Evolutionary conservation across 2,888 invertebrate species (phyloP), one percentile per base, ranked within the genome.

Genomic region (Tipula lateralis): DNA sequence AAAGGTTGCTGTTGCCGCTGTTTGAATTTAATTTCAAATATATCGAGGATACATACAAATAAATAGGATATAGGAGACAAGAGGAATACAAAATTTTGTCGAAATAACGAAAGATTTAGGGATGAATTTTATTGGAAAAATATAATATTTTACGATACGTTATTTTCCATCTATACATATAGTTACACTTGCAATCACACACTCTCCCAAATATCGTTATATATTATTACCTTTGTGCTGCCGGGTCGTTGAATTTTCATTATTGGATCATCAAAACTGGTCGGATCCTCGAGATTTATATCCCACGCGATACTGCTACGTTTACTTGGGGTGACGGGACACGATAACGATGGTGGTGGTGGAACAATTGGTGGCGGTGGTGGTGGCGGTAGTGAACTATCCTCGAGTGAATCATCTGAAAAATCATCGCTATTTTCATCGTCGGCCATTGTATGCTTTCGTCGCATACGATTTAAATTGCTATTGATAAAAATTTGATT

Each of bases 291-390:
- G 87, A 96, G 92, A 86, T 96, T 94, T 86, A 96, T 96, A 91
- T 96, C 96, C 96, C 96, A 96, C 86, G 96, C 96, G 87, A 96
- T 95, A 88, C 96, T 95, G 88, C 94, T 94, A 87, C 95, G 92
- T 91, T 95, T 95, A 88, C 93, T 93, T 87, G 92, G 92, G 86
- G 92, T 92, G 85, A 91, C 90, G 44, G 92, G 92, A 13, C 89
- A 89, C 16, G 90, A 89, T 50, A 88, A 86, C 13, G 87, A 87
- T 87, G 92, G 92, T 86, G 92, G 88, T 83, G 90, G 90, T 4
- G 90, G 89, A 86, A 89, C 87, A 36, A 89, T 87, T 84, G 89
- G 88, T 84, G 91, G 89, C 82, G 91, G 90, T 16, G 92, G 91
- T 16, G 92, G 94, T 82, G 94, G 94, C 66, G 94, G 94, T 87